A percentile compares a stretch with the other conserved stretches of the same genome.
Evolutionary conservation across 92 coral and sea anemone species (phyloP).

Genomic region (Scolanthus callimorphus): DNA sequence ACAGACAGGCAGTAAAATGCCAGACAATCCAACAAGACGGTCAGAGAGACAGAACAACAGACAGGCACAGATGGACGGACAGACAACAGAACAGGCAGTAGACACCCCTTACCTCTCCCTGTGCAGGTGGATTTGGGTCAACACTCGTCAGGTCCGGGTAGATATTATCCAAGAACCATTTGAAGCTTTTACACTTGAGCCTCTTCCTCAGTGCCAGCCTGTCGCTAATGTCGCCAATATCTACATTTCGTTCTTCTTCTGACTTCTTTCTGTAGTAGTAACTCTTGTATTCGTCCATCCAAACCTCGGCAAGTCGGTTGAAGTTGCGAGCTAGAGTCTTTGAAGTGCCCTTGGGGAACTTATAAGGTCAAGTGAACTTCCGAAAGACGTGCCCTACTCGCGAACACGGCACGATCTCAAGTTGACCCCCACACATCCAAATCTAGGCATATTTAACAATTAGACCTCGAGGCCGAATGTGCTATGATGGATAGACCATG

Average conservation of each 20-base stretch:
- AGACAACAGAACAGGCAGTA: slow-evolving; percentile 53
- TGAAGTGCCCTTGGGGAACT: slow-evolving; percentile 79
- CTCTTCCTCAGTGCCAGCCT: slow-evolving; percentile 66
- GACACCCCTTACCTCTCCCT: slow-evolving; percentile 70
- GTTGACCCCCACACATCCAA: slow-evolving; percentile 92
- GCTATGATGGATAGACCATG: no score
- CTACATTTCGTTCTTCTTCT: slow-evolving; percentile 58
- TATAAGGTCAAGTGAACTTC: slow-evolving; percentile 81
- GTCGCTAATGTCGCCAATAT: slow-evolving; percentile 81
- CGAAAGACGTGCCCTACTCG: slow-evolving; percentile 95
- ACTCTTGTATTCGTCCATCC: slow-evolving; percentile 83
- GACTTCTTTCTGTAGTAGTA: slow-evolving; percentile 76
- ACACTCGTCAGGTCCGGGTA: slow-evolving; percentile 78
- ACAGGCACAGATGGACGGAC: slow-evolving; percentile 50
- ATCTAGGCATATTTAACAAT: no score
- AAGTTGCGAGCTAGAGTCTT: slow-evolving; percentile 77
- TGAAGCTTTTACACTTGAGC: slow-evolving; percentile 67
- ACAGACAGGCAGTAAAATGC: no score
- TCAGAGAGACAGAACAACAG: no score
- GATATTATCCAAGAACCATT: slow-evolving; percentile 74
- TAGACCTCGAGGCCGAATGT: no score
- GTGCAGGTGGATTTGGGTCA: slow-evolving; percentile 89
- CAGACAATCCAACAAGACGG: no score
- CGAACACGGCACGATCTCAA: slow-evolving; percentile 85
- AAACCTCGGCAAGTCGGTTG: slow-evolving; percentile 87